Conservation (phyloP, 2,888 invertebrate genomes). For the Trissoscelio sp. region DNA sequence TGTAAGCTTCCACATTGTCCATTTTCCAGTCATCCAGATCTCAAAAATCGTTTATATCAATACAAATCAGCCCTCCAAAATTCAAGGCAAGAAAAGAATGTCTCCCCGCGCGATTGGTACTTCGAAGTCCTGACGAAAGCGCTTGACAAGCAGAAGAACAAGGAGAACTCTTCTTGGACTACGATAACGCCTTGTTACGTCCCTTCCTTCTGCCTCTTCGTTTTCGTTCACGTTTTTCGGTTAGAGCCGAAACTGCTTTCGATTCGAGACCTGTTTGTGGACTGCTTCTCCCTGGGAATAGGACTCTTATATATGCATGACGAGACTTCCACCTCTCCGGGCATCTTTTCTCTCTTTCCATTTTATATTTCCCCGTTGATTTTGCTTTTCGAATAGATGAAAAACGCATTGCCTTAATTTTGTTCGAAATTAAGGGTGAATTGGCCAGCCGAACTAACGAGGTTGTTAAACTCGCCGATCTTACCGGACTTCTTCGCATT, state of each 20-base stretch:
- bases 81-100: neutral
- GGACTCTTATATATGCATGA: slow-evolving; percentile 68
- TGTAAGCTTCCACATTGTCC: slow-evolving; percentile 84
- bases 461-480: slow-evolving; percentile 65
- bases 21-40: slow-evolving; percentile 70
- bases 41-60: neutral
- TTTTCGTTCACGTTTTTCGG: slow-evolving; percentile 67
- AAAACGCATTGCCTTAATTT: slow-evolving; percentile 48
- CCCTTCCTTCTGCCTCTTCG: slow-evolving; percentile 57
- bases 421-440: slow-evolving; percentile 64
- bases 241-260: slow-evolving; percentile 70
- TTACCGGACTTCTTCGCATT: slow-evolving; percentile 57
- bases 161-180: slow-evolving; percentile 51
- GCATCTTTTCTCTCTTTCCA: slow-evolving; percentile 67
- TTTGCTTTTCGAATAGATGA: slow-evolving; percentile 63
- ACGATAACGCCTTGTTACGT: slow-evolving; percentile 63
- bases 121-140: slow-evolving; percentile 9
- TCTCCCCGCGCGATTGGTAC: slow-evolving; percentile 11
- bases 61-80: neutral
- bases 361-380: slow-evolving; percentile 67
- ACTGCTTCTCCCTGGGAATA: slow-evolving; percentile 69
- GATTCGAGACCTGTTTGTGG: slow-evolving; percentile 70
- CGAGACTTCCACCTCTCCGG: slow-evolving; percentile 68
- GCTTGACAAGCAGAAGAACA: slow-evolving; percentile 44
- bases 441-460: slow-evolving; percentile 56